phyloP scores from a whole-genome alignment of 2,888 invertebrate genomes.

The Temnothorax rugatulus region DNA sequence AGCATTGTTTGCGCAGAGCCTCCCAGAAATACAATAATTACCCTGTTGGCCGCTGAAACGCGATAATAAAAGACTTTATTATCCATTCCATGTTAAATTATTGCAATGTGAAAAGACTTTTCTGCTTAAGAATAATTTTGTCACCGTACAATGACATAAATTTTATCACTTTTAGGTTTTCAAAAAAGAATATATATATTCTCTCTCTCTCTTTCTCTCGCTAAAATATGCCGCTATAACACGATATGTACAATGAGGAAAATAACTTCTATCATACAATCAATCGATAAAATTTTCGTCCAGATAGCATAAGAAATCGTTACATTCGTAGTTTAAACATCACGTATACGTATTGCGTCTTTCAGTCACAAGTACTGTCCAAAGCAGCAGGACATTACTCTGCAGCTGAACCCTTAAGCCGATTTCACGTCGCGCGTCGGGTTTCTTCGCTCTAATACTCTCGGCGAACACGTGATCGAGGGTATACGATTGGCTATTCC shows the following conservation, averaged over 20 bases:
- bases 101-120: neutral
- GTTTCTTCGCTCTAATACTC: slow-evolving; percentile 81
- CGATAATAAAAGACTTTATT: slow-evolving; percentile 31
- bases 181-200: neutral
- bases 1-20: neutral
- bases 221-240: neutral
- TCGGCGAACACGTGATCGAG: slow-evolving; percentile 70
- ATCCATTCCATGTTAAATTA: slow-evolving; percentile 4
- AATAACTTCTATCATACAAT: neutral
- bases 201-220: neutral
- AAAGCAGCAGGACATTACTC: slow-evolving; percentile 68
- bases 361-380: slow-evolving; percentile 62
- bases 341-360: slow-evolving; percentile 21
- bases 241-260: neutral
- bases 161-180: neutral
- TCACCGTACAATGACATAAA: neutral
- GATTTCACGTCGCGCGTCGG: slow-evolving; percentile 78
- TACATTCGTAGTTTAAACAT: slow-evolving; percentile 62
- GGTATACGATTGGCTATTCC: slow-evolving; percentile 65
- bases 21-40: slow-evolving; percentile 6
- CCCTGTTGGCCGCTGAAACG: neutral
- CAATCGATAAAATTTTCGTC: slow-evolving; percentile 54
- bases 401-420: slow-evolving; percentile 75
- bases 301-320: slow-evolving; percentile 59
- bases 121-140: neutral